These are phyloP conservation scores for Tetranychus piercei DNA, from an alignment of 2,888 invertebrate genomes.

Conservation along the genomic window DNA sequence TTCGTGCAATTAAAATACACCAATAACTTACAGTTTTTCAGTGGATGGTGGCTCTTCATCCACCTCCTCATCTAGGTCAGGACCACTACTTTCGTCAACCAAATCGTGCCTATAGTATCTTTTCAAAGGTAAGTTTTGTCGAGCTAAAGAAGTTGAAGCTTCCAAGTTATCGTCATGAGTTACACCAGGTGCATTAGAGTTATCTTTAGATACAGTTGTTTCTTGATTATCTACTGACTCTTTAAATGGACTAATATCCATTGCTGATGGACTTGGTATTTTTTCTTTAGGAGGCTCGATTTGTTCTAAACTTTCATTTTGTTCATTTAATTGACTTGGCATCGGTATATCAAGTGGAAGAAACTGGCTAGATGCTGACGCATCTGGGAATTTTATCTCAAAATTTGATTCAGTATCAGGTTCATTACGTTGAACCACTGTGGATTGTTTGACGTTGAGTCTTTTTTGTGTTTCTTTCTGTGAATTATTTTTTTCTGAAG, in stretches of 20 bases:
- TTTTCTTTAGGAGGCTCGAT: not conserved
- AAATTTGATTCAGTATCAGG: too few relatives aligned
- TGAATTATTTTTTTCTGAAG: too few relatives aligned
- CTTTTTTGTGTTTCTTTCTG: not conserved
- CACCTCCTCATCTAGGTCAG: constrained; percentile 22
- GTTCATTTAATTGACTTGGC: not conserved
- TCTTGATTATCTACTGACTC: not conserved
- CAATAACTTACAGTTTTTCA: constrained; percentile 9
- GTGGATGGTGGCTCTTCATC: not conserved
- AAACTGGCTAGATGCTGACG: not conserved
- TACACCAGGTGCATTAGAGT: not conserved
- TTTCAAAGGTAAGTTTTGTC: constrained; percentile 28
- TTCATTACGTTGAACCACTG: too few relatives aligned
- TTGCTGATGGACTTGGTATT: not conserved
- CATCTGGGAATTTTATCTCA: too few relatives aligned
- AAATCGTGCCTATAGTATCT: constrained; percentile 28
- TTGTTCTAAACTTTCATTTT: not conserved
- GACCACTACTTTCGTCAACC: constrained; percentile 5
- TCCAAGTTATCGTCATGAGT: not conserved
- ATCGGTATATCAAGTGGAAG: not conserved
- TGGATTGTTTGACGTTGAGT: too few relatives aligned
- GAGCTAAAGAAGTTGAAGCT: not conserved
- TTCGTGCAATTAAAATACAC: not conserved
- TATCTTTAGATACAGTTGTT: not conserved
- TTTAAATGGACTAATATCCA: not conserved